Percentiles rank a stretch among this genome's conserved stretches.
phyloP scores from a whole-genome alignment of 2,797 vertebrate genomes.

The Champsocephalus gunnari region DNA sequence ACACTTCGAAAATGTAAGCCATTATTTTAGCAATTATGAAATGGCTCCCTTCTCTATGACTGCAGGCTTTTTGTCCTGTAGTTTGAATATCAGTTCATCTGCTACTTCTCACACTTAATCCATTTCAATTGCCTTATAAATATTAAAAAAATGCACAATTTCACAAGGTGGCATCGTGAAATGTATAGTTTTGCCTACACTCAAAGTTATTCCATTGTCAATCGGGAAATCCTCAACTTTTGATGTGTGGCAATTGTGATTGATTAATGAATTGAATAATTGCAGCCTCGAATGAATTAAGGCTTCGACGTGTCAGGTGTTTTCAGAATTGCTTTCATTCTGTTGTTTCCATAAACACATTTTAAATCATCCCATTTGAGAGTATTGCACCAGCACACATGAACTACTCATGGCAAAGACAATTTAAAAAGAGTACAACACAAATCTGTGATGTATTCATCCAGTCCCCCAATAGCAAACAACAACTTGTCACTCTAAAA shows the following conservation, averaged over 20 bases:
- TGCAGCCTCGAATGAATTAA: neutral
- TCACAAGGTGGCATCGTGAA: neutral
- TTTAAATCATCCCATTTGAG: neutral
- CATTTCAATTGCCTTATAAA: neutral
- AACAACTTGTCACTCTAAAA: slow-evolving; percentile 9
- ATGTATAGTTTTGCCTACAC: neutral
- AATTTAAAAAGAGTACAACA: neutral
- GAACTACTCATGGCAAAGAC: neutral
- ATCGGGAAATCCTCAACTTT: no score
- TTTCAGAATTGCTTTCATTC: neutral
- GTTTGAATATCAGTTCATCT: neutral
- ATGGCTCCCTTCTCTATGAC: neutral
- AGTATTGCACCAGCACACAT: neutral
- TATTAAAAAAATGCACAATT: neutral
- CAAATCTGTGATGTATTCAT: neutral
- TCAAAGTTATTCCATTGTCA: neutral
- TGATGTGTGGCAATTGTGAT: no score
- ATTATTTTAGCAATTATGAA: neutral
- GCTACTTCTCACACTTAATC: neutral
- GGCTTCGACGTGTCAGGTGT: neutral
- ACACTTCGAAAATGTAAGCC: neutral
- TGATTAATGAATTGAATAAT: no score
- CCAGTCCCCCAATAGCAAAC: neutral
- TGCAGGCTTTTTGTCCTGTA: neutral
- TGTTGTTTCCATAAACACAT: neutral